phyloP scores from a whole-genome alignment of 2,888 invertebrate genomes.

The Dioctria rufipes region DNA sequence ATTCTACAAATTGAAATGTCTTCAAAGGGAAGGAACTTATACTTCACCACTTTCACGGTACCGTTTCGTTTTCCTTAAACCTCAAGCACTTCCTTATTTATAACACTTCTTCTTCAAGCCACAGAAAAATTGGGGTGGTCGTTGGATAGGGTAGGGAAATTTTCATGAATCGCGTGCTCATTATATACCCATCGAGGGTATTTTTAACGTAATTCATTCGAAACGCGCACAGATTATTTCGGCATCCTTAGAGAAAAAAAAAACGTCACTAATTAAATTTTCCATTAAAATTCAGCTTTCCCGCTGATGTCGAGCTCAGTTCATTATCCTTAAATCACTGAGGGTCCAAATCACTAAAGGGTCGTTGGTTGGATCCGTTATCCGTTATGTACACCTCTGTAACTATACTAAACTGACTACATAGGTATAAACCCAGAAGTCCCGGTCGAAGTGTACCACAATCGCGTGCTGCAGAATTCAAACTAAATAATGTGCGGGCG shows the following conservation, averaged over 20 bases:
- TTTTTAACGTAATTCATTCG: constrained; percentile 2
- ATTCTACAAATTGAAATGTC: background rate
- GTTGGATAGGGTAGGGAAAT: background rate
- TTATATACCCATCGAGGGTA: background rate
- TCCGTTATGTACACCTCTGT: too few relatives aligned
- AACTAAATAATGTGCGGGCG: constrained; percentile 31
- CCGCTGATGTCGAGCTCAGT: background rate
- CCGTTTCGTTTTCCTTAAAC: background rate
- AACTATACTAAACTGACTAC: background rate
- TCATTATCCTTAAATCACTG: background rate
- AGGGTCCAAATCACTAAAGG: background rate
- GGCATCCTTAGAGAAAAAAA: constrained; percentile 4
- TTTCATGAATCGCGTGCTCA: constrained; percentile 21
- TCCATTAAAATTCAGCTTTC: constrained; percentile 22
- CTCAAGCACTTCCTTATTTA: background rate
- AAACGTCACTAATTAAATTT: background rate
- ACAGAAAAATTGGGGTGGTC: background rate
- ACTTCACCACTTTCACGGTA: background rate
- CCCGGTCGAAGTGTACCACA: background rate
- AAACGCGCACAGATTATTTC: constrained; percentile 1
- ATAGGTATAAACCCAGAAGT: background rate
- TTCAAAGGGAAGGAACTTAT: background rate
- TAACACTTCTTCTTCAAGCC: too few relatives aligned
- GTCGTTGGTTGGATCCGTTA: background rate
- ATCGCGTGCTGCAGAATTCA: constrained; percentile 3